phyloP scores from a whole-genome alignment of 2,113 vertebrate genomes.

The Labeo rohita region DNA sequence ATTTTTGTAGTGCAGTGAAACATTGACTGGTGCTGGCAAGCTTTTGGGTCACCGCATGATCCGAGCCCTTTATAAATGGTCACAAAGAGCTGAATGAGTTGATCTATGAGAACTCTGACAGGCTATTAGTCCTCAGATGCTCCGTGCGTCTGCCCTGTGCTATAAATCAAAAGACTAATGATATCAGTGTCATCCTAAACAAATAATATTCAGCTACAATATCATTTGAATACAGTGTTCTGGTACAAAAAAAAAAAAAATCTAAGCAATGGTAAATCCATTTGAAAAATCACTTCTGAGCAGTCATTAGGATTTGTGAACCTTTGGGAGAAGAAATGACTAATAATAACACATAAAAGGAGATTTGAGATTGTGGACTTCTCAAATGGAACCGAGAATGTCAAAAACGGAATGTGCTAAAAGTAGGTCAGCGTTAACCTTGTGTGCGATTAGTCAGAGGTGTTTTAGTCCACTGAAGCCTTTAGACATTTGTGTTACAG shows the following conservation, averaged over 20 bases:
- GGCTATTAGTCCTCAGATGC: neutral
- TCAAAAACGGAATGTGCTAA: neutral
- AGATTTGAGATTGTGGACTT: neutral
- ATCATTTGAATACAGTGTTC: neutral
- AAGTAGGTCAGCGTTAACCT: constrained; percentile 24
- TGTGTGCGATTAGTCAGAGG: neutral
- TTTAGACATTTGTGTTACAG: neutral
- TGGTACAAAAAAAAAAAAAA: neutral
- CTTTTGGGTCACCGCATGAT: constrained; percentile 10
- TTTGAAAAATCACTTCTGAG: neutral
- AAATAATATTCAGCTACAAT: neutral
- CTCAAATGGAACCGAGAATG: neutral
- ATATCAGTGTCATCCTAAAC: neutral
- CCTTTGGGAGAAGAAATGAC: neutral
- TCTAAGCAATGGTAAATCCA: neutral
- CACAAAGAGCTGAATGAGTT: constrained; percentile 7
- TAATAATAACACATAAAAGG: neutral
- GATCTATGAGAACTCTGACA: constrained; percentile 6
- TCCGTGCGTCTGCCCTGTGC: too few species aligned
- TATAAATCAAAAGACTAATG: constrained; percentile 3
- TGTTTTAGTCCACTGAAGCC: neutral
- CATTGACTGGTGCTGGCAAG: neutral
- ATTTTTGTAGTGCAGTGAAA: neutral
- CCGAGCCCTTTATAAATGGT: neutral
- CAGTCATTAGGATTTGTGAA: neutral